Percentiles rank a stretch among this genome's conserved stretches.
Conservation (phyloP, 2,797 vertebrate genomes). For the Buphagus erythrorhynchus region DNA sequence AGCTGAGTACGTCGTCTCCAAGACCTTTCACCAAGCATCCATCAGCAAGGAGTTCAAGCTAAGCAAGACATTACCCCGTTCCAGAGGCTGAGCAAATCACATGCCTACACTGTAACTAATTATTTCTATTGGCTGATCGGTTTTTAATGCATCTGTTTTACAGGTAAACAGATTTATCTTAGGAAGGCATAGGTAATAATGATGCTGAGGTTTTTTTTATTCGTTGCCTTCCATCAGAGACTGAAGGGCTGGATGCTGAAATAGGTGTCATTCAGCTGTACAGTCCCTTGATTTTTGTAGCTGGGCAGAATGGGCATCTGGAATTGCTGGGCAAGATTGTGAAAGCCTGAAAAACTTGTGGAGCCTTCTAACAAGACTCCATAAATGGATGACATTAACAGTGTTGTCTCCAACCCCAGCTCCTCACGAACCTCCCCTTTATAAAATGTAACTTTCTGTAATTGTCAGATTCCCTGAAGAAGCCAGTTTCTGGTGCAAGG, state of each 20-base stretch:
- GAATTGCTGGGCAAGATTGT: background rate
- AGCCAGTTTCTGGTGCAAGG: background rate
- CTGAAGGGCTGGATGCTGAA: background rate
- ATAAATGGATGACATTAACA: background rate
- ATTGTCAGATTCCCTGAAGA: background rate
- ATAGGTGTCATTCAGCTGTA: background rate
- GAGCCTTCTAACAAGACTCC: background rate
- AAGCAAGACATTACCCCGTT: slow-evolving; percentile 25
- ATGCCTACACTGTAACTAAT: slow-evolving; percentile 35
- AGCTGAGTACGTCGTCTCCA: slow-evolving; percentile 38
- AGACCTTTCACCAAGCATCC: slow-evolving; percentile 33
- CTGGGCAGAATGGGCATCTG: background rate
- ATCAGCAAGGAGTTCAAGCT: slow-evolving; percentile 18
- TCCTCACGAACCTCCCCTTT: background rate
- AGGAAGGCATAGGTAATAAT: slow-evolving; percentile 6
- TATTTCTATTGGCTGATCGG: slow-evolving; percentile 57
- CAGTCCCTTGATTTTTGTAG: background rate
- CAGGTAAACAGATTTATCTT: slow-evolving; percentile 69
- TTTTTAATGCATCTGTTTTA: slow-evolving; percentile 55
- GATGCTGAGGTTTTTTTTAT: background rate
- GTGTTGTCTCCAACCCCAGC: background rate
- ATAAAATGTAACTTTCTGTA: background rate
- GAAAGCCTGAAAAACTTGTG: background rate
- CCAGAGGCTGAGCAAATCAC: slow-evolving; percentile 34
- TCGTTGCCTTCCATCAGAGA: background rate